Conservation (phyloP, 1,140 invertebrate species). For the Hycleus phaleratus region DNA sequence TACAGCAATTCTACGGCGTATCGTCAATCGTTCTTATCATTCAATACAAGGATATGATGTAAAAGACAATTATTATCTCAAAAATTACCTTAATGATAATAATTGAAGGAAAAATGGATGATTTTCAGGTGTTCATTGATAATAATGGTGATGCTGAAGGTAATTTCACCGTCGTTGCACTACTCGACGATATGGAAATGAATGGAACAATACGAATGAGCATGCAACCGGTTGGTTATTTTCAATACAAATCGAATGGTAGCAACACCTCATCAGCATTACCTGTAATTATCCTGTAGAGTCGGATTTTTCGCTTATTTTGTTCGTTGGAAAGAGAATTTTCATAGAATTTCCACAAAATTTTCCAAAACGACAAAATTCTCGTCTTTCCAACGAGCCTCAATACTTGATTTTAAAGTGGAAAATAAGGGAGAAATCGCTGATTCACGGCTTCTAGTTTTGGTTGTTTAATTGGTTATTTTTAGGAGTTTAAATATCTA, state of each 20-base stretch:
- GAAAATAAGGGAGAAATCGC: too few relatives aligned
- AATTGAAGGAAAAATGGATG: not conserved
- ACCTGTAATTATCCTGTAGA: slow-evolving; percentile 26
- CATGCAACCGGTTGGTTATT: slow-evolving; percentile 67
- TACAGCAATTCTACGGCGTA: slow-evolving; percentile 57
- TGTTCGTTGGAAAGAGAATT: too few relatives aligned
- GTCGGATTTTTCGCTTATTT: not conserved
- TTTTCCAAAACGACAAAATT: too few relatives aligned
- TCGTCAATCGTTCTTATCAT: slow-evolving; percentile 65
- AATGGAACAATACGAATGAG: slow-evolving; percentile 46
- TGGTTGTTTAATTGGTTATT: not conserved
- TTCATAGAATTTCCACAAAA: too few relatives aligned
- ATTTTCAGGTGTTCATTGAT: slow-evolving; percentile 67
- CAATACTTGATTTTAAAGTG: too few relatives aligned
- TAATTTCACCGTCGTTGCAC: slow-evolving; percentile 77
- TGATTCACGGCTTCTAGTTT: not conserved
- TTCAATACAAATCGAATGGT: slow-evolving; percentile 53
- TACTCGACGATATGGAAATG: slow-evolving; percentile 50
- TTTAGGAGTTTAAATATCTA: slow-evolving; percentile 55
- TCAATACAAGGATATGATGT: slow-evolving; percentile 71
- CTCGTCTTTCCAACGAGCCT: too few relatives aligned
- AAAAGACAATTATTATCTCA: slow-evolving; percentile 31
- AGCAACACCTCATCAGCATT: slow-evolving; percentile 31
- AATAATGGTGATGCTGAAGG: slow-evolving; percentile 83
- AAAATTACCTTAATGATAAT: not conserved